phyloP scores from a whole-genome alignment of 1,140 invertebrate species.

The Neoseiulus cucumeris region DNA sequence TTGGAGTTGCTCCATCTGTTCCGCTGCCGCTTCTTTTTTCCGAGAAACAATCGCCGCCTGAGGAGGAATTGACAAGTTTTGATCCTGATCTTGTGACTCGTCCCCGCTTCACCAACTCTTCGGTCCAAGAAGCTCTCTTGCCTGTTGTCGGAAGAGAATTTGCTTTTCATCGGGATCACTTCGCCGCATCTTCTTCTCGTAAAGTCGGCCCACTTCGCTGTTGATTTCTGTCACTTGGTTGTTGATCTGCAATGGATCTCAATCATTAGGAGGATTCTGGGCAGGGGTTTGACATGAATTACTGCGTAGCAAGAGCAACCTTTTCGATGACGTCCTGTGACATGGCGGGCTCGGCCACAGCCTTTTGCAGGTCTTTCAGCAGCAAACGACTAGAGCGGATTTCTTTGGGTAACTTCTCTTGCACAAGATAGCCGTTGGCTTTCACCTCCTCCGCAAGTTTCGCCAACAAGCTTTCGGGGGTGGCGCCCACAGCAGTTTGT shows the following conservation, averaged over 20 bases:
- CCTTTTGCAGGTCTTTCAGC: conserved; percentile 43
- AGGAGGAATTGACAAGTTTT: no score
- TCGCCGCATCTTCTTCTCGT: conserved; percentile 31
- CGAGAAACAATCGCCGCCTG: conserved; percentile 48
- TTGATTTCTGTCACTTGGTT: conserved; percentile 33
- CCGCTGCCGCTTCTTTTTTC: conserved; percentile 50
- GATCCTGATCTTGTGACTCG: no score
- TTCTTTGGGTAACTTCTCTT: conserved; percentile 56
- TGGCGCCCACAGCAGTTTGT: conserved; percentile 33
- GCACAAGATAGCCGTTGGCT: conserved; percentile 48
- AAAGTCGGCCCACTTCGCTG: conserved; percentile 37
- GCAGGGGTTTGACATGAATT: no score
- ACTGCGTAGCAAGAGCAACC: no score
- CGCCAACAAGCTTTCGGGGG: conserved; percentile 36
- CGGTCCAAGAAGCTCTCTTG: no score
- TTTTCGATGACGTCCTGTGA: conserved; percentile 43
- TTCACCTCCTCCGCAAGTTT: conserved; percentile 53
- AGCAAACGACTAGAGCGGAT: conserved; percentile 38
- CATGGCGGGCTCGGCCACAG: conserved; percentile 43
- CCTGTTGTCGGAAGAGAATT: conserved; percentile 57
- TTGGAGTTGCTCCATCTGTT: conserved; percentile 42
- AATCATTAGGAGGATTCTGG: no score
- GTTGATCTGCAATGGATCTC: background rate
- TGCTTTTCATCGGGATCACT: conserved; percentile 45
- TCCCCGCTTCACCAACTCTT: no score